Evolutionary conservation across 1,140 invertebrate genomes (phyloP).

Genomic region (Chironomus tepperi): DNA sequence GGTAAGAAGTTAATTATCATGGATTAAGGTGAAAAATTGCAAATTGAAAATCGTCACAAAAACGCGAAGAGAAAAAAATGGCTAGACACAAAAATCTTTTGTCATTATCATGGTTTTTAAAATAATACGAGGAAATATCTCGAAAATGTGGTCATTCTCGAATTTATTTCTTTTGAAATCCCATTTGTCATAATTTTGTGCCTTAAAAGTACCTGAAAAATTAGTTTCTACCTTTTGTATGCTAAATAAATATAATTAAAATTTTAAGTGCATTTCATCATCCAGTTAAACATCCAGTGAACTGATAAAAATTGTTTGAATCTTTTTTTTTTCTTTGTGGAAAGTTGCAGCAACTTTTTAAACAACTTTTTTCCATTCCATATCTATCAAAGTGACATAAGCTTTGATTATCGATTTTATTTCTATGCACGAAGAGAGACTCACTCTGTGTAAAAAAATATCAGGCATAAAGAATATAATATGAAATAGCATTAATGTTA

Average conservation of each 20-base stretch:
- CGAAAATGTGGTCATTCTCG: too few species aligned
- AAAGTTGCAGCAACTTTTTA: neutral
- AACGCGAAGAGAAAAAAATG: slow-evolving; percentile 7
- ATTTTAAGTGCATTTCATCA: neutral
- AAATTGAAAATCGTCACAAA: slow-evolving; percentile 4
- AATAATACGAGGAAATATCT: too few species aligned
- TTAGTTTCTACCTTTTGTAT: neutral
- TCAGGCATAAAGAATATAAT: too few species aligned
- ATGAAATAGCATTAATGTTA: neutral
- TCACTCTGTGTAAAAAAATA: neutral
- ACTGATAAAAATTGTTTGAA: too few species aligned
- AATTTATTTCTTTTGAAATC: too few species aligned
- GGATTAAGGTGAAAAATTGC: neutral
- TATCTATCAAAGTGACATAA: neutral
- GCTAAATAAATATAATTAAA: neutral
- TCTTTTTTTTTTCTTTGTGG: too few species aligned
- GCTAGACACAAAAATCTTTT: slow-evolving; percentile 11
- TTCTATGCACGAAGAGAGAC: neutral
- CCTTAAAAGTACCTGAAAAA: too few species aligned
- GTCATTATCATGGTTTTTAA: neutral
- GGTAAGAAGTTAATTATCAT: neutral
- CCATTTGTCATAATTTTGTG: neutral
- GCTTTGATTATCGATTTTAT: slow-evolving; percentile 16
- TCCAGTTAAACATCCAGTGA: neutral
- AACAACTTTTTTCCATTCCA: neutral